A percentile compares a stretch with the other conserved stretches of the same genome.
Evolutionary conservation across 2,113 vertebrate species (phyloP).

Genomic region (Sinocyclocheilus grahami): DNA sequence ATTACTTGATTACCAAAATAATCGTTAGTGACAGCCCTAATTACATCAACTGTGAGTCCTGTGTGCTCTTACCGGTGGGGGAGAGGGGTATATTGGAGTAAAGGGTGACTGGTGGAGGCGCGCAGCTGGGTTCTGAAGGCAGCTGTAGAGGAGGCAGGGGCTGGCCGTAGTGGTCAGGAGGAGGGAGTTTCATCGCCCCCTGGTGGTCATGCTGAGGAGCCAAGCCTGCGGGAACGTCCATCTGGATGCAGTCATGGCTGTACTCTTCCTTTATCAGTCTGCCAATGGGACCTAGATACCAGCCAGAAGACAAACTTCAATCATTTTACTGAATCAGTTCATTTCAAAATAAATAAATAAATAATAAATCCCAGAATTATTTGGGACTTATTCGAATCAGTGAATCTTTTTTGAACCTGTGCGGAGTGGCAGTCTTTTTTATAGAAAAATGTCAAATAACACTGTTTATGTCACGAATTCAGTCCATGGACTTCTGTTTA

Average conservation of each 20-base stretch:
- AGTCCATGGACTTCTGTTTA: no score
- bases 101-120: slow-evolving; percentile 60
- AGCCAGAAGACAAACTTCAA: background rate
- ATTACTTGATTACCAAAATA: no score
- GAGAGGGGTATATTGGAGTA: slow-evolving; percentile 72
- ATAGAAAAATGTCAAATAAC: no score
- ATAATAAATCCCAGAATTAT: background rate
- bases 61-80: slow-evolving; percentile 62
- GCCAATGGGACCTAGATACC: slow-evolving; percentile 52
- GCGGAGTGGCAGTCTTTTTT: no score
- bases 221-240: slow-evolving; percentile 69
- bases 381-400: background rate
- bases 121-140: slow-evolving; percentile 63
- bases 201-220: slow-evolving; percentile 65
- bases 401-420: background rate
- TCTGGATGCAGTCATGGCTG: slow-evolving; percentile 74
- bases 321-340: background rate
- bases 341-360: background rate
- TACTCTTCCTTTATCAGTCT: slow-evolving; percentile 77
- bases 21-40: no score
- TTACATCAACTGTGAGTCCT: background rate
- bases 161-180: slow-evolving; percentile 72
- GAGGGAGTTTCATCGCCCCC: slow-evolving; percentile 65
- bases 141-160: slow-evolving; percentile 67
- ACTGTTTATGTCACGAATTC: no score